Percentiles rank a stretch among this genome's conserved stretches.
These are phyloP conservation scores for Villa cingulata DNA, from an alignment of 2,888 invertebrate genomes.

Conservation along the genomic window DNA sequence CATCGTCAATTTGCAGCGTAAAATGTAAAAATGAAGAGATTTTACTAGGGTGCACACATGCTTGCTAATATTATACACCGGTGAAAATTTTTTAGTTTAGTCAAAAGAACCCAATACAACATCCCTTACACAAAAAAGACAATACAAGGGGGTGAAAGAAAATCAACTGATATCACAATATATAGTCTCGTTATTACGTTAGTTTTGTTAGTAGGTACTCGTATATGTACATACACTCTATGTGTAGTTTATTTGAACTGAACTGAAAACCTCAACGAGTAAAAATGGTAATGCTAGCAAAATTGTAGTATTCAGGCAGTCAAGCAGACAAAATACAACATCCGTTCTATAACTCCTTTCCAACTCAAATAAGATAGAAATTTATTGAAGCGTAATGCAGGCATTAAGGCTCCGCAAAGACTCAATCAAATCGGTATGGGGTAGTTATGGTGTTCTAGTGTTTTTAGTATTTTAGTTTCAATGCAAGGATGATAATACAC, in stretches of 20 bases:
- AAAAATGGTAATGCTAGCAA: not conserved
- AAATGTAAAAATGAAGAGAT: not conserved
- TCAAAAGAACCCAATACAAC: not conserved
- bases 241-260: too few species aligned
- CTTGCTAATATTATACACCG: not conserved
- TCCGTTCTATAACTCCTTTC: not conserved
- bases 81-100: not conserved
- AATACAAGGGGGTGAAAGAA: too few species aligned
- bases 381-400: conserved; percentile 12
- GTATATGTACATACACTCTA: too few species aligned
- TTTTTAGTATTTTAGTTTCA: not conserved
- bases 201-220: too few species aligned
- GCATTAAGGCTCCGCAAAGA: not conserved
- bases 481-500: not conserved
- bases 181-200: too few species aligned
- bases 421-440: not conserved
- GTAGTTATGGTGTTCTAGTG: not conserved
- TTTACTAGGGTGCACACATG: not conserved
- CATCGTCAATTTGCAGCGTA: too few species aligned
- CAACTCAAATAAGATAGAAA: conserved; percentile 8
- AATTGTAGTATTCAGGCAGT: not conserved
- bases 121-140: not conserved
- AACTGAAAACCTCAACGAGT: not conserved
- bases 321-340: not conserved
- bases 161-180: too few species aligned